Percentiles rank a stretch among this genome's conserved stretches.
Conservation (phyloP, 2,113 vertebrate species). For the Gallinago undulata region DNA sequence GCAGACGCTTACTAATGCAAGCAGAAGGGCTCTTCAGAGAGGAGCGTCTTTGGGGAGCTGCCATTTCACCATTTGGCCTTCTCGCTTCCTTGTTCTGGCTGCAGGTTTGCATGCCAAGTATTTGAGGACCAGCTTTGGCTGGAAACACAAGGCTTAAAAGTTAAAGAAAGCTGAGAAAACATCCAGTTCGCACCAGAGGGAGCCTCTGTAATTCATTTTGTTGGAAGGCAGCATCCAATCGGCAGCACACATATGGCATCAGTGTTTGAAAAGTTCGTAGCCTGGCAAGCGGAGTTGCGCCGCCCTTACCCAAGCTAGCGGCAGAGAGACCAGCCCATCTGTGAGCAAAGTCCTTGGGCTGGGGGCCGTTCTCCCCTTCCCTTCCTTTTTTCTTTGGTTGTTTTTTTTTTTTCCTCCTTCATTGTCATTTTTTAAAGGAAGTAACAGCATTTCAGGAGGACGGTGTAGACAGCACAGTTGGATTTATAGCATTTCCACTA, state of each 20-base stretch:
- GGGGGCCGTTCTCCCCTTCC: background rate
- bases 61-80: constrained; percentile 28
- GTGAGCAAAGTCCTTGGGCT: background rate
- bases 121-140: constrained; percentile 13
- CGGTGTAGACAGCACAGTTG: background rate
- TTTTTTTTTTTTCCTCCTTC: background rate
- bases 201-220: constrained; percentile 8
- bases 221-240: background rate
- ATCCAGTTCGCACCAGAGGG: constrained; percentile 8
- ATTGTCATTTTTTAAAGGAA: background rate
- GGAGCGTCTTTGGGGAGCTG: constrained; percentile 1
- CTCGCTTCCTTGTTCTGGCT: background rate
- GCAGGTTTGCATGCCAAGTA: background rate
- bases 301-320: background rate
- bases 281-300: background rate
- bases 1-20: background rate
- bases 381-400: background rate
- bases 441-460: background rate
- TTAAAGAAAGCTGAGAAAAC: constrained; percentile 9
- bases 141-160: background rate
- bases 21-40: constrained; percentile 18
- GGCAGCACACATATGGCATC: background rate
- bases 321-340: constrained; percentile 20
- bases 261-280: constrained; percentile 20
- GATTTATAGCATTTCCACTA: constrained; percentile 15